Evolutionary conservation across 1,140 invertebrate genomes (phyloP).

Genomic region (Heliconius hermathena): DNA sequence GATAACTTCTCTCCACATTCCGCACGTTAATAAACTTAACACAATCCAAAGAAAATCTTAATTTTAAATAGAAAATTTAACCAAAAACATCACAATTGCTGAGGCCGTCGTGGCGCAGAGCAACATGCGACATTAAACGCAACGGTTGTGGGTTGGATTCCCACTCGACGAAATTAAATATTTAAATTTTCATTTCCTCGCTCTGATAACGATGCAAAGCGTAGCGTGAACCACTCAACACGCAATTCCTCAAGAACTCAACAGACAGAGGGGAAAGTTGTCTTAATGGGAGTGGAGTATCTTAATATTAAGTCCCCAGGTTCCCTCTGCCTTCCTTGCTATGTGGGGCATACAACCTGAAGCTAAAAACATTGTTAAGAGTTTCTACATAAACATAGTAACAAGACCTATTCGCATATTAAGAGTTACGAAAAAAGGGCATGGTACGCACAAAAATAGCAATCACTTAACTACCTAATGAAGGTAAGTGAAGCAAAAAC

Average conservation of each 20-base stretch:
- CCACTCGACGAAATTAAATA: not conserved
- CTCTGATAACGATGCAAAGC: not conserved
- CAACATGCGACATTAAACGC: not conserved
- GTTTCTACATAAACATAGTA: not conserved
- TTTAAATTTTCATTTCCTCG: not conserved
- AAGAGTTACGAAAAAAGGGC: not conserved
- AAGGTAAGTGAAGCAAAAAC: constrained; percentile 8
- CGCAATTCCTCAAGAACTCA: not conserved
- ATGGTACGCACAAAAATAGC: not conserved
- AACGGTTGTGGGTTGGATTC: not conserved
- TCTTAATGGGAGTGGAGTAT: not conserved
- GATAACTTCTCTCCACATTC: too few relatives aligned
- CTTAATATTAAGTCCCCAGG: not conserved
- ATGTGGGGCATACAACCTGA: not conserved
- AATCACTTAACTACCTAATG: not conserved
- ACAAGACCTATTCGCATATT: not conserved
- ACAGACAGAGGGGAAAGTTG: too few relatives aligned
- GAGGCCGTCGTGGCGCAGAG: not conserved
- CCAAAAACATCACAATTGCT: too few relatives aligned
- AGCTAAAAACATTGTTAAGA: not conserved
- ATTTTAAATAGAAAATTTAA: too few relatives aligned
- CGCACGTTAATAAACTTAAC: too few relatives aligned
- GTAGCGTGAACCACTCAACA: not conserved
- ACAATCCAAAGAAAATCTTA: too few relatives aligned
- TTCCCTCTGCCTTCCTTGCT: not conserved